Percentiles rank a stretch among this genome's conserved stretches.
phyloP scores from a whole-genome alignment of 2,113 vertebrate genomes.

The Pterophyllum scalare region DNA sequence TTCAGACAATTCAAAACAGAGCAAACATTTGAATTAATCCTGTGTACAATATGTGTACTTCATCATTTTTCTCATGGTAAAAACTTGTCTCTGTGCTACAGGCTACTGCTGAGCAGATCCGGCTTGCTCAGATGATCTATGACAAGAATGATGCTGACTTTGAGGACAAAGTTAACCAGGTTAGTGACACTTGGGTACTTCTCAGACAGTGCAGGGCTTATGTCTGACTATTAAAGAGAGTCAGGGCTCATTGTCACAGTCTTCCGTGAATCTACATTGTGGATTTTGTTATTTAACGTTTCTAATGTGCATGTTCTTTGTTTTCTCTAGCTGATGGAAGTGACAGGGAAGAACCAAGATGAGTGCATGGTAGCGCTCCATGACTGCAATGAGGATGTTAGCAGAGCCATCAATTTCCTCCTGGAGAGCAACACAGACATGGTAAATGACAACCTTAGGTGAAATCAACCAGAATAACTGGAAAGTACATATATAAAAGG shows the following conservation, averaged over 20 bases:
- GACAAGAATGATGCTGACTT: conserved; percentile 99
- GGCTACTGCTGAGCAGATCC: conserved; percentile 97
- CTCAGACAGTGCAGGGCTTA: neutral
- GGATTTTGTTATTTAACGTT: neutral
- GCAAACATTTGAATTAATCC: neutral
- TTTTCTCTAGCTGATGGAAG: conserved; percentile 90
- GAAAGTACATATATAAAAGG: neutral
- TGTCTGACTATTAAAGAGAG: neutral
- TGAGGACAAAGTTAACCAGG: conserved; percentile 98
- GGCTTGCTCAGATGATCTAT: conserved; percentile 98
- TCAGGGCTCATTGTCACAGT: no score
- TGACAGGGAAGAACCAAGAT: conserved; percentile 98
- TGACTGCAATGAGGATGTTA: conserved; percentile 97
- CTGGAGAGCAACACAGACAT: conserved; percentile 97
- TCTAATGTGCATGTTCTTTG: neutral
- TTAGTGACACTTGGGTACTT: conserved; percentile 61
- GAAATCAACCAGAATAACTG: neutral
- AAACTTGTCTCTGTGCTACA: conserved; percentile 52
- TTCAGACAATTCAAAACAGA: neutral
- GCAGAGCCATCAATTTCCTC: conserved; percentile 98
- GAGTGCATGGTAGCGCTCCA: conserved; percentile 98
- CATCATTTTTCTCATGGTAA: neutral
- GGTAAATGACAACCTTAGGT: conserved; percentile 73
- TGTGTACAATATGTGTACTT: neutral
- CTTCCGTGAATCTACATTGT: neutral